Conservation (phyloP, 35 echinoderm and acorn worm species). For the Holothuria glaberrima region DNA sequence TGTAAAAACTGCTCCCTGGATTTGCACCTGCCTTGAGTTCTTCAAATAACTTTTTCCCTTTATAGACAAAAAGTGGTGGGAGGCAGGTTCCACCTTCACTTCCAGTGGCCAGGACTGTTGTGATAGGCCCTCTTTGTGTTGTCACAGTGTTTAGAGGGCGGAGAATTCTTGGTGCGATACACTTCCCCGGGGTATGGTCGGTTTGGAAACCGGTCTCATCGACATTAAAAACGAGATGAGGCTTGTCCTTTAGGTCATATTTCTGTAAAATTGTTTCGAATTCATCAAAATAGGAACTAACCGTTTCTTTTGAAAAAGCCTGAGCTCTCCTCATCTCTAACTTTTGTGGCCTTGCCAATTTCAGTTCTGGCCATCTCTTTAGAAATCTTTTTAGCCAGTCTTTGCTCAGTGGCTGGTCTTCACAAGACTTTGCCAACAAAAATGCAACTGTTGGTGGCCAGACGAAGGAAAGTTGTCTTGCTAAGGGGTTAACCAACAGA, state of each 20-base stretch:
- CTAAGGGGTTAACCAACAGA: background rate
- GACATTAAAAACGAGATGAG: background rate
- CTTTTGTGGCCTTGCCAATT: background rate
- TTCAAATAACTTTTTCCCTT: background rate
- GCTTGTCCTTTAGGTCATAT: no score
- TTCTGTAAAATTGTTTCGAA: background rate
- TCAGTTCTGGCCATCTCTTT: background rate
- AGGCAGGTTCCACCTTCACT: background rate
- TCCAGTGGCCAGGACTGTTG: background rate
- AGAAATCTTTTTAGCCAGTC: background rate
- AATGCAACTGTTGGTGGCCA: background rate
- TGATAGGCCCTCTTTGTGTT: background rate
- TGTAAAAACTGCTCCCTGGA: background rate
- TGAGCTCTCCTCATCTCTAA: background rate
- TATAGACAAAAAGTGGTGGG: background rate
- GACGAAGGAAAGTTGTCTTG: background rate
- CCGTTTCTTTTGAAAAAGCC: background rate
- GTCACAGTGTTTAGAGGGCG: background rate
- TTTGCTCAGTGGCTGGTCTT: background rate
- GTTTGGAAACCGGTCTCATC: constrained; percentile 2
- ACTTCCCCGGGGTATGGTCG: background rate
- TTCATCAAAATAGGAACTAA: background rate
- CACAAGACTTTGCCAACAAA: background rate
- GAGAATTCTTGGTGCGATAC: background rate
- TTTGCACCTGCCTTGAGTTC: background rate